Percentiles rank a stretch among this genome's conserved stretches.
These are phyloP conservation scores for Apocheima hispidaria DNA, from an alignment of 2,888 invertebrate genomes.

Conservation along the genomic window DNA sequence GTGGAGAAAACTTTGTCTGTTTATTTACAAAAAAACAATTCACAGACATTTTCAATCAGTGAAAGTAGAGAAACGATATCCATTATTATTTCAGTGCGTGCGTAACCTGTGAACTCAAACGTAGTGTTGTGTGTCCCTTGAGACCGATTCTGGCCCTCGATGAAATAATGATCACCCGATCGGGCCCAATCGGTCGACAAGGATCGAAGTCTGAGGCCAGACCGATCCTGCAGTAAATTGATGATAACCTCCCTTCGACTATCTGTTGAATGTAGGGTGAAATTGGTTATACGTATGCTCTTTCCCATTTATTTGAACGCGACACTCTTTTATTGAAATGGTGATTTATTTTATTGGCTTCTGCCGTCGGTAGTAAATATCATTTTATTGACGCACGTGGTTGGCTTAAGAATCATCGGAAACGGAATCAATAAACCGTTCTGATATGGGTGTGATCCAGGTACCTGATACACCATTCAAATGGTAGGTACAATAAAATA, in stretches of 20 bases:
- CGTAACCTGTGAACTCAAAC: slow-evolving; percentile 55
- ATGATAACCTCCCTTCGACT: slow-evolving; percentile 64
- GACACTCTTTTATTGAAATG: slow-evolving; percentile 28
- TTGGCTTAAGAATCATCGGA: slow-evolving; percentile 17
- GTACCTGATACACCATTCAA: not conserved
- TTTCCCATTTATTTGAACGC: slow-evolving; percentile 24
- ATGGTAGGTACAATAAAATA: not conserved
- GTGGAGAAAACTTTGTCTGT: too few species aligned
- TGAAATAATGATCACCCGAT: slow-evolving; percentile 74
- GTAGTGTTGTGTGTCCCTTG: slow-evolving; percentile 69
- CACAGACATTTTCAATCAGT: slow-evolving; percentile 57
- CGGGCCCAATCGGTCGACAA: slow-evolving; percentile 46
- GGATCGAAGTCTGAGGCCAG: slow-evolving; percentile 42
- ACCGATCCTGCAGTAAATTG: slow-evolving; percentile 61
- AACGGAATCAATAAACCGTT: slow-evolving; percentile 18
- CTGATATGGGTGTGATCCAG: slow-evolving; percentile 5
- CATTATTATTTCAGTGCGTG: slow-evolving; percentile 58
- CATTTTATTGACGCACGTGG: slow-evolving; percentile 26
- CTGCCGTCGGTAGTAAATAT: slow-evolving; percentile 26
- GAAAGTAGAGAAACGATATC: slow-evolving; percentile 51
- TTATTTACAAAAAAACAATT: slow-evolving; percentile 23
- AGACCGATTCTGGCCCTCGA: slow-evolving; percentile 63
- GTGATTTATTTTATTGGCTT: slow-evolving; percentile 35
- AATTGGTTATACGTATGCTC: slow-evolving; percentile 46
- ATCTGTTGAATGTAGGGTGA: slow-evolving; percentile 68